Evolutionary conservation across 2,113 vertebrate species (phyloP).

Genomic region (Nymphicus hollandicus): DNA sequence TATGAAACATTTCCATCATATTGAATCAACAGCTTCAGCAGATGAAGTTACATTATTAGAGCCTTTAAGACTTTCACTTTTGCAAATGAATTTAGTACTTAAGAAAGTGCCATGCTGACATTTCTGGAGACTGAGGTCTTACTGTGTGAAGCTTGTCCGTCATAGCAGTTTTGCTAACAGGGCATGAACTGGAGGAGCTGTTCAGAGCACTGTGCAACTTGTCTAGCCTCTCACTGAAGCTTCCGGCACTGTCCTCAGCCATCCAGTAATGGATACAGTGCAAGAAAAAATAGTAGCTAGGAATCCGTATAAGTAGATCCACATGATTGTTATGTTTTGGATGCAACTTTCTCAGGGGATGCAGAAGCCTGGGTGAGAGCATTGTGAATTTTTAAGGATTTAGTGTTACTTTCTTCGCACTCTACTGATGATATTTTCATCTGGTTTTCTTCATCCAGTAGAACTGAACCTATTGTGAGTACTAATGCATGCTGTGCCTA

Average conservation of each 20-base stretch:
- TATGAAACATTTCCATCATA: slow-evolving; percentile 50
- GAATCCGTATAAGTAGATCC: background rate
- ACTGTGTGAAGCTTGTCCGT: background rate
- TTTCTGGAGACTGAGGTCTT: background rate
- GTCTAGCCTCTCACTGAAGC: background rate
- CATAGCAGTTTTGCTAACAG: background rate
- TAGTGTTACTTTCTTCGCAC: background rate
- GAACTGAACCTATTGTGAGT: background rate
- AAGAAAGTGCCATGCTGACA: background rate
- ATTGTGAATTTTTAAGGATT: background rate
- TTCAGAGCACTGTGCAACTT: background rate
- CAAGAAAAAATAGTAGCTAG: background rate
- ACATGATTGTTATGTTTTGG: background rate
- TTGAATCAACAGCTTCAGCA: slow-evolving; percentile 56
- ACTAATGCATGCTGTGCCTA: background rate
- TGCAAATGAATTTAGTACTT: background rate
- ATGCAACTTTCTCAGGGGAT: background rate
- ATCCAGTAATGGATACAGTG: too few species aligned
- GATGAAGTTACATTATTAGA: background rate
- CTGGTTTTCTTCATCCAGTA: background rate
- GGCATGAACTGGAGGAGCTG: background rate
- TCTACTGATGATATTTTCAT: background rate
- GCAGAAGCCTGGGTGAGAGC: background rate
- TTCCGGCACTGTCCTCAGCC: background rate
- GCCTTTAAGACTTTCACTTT: background rate